Conservation (phyloP, 1,140 invertebrate genomes). For the Coelopa frigida region DNA sequence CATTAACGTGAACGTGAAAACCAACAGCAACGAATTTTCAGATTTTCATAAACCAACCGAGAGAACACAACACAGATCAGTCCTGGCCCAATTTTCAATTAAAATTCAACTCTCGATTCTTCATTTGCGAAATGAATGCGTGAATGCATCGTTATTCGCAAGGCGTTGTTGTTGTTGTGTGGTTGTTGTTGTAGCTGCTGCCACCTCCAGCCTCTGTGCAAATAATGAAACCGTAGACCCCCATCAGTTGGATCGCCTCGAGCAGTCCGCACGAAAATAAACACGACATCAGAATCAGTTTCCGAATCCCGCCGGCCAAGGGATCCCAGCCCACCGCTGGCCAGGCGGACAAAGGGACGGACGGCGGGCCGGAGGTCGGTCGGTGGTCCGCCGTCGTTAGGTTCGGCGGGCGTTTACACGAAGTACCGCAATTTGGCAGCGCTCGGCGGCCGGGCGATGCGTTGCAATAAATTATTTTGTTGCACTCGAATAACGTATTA, state of each 20-base stretch:
- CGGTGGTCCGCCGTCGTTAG: no score
- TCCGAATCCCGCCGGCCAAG: no score
- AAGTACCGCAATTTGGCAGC: slow-evolving; percentile 17
- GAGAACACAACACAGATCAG: no score
- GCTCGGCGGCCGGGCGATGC: slow-evolving; percentile 12
- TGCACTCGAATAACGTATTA: no score
- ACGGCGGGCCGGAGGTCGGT: no score
- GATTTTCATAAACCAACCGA: slow-evolving; percentile 8
- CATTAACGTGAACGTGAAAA: slow-evolving; percentile 1
- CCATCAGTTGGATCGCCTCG: slow-evolving; percentile 18
- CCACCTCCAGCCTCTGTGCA: slow-evolving; percentile 7
- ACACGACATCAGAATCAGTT: slow-evolving; percentile 19
- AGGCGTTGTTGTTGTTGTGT: not conserved
- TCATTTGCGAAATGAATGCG: slow-evolving; percentile 11
- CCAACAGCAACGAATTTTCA: not conserved
- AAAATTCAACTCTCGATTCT: slow-evolving; percentile 19
- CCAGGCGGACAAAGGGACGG: no score
- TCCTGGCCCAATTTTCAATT: slow-evolving; percentile 18
- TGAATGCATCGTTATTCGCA: not conserved
- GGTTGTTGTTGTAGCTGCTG: not conserved
- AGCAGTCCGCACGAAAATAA: slow-evolving; percentile 13
- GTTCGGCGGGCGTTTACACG: slow-evolving; percentile 16
- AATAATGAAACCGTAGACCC: slow-evolving; percentile 19
- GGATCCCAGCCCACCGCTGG: no score
- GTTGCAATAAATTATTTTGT: slow-evolving; percentile 16